phyloP scores from a whole-genome alignment of 1,140 invertebrate genomes.

The Drosophila cardini region DNA sequence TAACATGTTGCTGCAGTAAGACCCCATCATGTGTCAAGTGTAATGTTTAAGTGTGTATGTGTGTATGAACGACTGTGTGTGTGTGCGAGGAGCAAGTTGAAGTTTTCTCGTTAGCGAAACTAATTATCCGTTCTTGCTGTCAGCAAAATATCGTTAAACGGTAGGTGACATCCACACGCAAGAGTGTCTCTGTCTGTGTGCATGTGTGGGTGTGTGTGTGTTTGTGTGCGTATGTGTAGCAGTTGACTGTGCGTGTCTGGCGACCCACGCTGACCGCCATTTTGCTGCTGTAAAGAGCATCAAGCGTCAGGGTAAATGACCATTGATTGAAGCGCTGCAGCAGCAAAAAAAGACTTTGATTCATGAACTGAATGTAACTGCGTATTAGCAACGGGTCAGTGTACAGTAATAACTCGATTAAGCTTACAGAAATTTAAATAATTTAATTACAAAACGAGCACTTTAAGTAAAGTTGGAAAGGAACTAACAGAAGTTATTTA shows the following conservation, averaged over 20 bases:
- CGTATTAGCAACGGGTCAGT: not conserved
- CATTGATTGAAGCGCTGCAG: conserved; percentile 19
- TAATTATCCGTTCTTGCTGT: conserved; percentile 83
- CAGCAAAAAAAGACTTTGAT: conserved; percentile 17
- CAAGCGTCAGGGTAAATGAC: conserved; percentile 25
- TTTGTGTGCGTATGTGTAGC: not conserved
- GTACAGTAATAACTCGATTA: not conserved
- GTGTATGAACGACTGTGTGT: not conserved
- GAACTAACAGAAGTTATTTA: too few species aligned
- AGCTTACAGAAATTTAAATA: not conserved
- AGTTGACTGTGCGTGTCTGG: not conserved
- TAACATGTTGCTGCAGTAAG: conserved; percentile 76
- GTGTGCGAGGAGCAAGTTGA: conserved; percentile 58
- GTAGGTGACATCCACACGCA: conserved; percentile 67
- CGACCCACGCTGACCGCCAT: conserved; percentile 32
- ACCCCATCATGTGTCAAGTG: conserved; percentile 61
- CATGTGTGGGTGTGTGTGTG: conserved; percentile 3
- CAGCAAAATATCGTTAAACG: conserved; percentile 82
- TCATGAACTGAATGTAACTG: not conserved
- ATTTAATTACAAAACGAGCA: too few species aligned
- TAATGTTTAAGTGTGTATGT: conserved; percentile 44
- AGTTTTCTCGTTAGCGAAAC: conserved; percentile 83
- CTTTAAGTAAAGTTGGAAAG: too few species aligned
- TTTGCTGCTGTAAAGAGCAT: conserved; percentile 27
- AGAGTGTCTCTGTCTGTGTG: not conserved